Percentiles rank a stretch among this genome's conserved stretches.
These are phyloP conservation scores for Tyrannus savana DNA, from an alignment of 2,113 vertebrate genomes.

Conservation along the genomic window DNA sequence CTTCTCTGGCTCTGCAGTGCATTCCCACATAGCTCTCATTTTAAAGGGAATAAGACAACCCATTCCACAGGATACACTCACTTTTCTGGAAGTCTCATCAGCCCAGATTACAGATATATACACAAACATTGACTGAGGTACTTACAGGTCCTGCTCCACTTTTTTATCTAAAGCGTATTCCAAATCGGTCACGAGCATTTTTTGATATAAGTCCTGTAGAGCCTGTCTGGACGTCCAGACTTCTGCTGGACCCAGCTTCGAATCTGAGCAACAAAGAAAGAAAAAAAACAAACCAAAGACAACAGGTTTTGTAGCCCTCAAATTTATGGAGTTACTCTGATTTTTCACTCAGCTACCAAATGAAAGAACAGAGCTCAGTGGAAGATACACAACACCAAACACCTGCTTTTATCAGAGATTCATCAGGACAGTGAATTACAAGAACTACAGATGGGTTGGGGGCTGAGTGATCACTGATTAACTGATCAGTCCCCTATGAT, in stretches of 20 bases:
- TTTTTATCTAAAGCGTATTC: slow-evolving; percentile 99
- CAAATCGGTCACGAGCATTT: slow-evolving; percentile 98
- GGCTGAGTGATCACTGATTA: neutral
- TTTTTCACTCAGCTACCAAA: neutral
- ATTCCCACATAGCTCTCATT: neutral
- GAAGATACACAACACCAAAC: neutral
- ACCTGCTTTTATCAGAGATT: neutral
- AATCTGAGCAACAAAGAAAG: slow-evolving; percentile 78
- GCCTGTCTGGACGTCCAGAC: slow-evolving; percentile 98
- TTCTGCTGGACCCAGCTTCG: slow-evolving; percentile 94
- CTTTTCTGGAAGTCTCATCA: neutral
- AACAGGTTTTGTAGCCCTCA: neutral
- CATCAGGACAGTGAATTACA: neutral
- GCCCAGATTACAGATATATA: neutral
- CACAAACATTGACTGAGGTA: neutral
- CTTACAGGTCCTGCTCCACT: slow-evolving; percentile 99
- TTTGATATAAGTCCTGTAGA: slow-evolving; percentile 98
- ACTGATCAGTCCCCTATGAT: neutral
- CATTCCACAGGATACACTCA: neutral
- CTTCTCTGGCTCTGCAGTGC: neutral
- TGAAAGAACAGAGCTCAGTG: neutral
- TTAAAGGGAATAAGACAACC: neutral
- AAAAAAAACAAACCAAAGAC: neutral
- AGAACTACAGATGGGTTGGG: neutral
- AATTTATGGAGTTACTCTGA: neutral